Conservation (phyloP, 2,888 invertebrate species). For the Eilema depressum region DNA sequence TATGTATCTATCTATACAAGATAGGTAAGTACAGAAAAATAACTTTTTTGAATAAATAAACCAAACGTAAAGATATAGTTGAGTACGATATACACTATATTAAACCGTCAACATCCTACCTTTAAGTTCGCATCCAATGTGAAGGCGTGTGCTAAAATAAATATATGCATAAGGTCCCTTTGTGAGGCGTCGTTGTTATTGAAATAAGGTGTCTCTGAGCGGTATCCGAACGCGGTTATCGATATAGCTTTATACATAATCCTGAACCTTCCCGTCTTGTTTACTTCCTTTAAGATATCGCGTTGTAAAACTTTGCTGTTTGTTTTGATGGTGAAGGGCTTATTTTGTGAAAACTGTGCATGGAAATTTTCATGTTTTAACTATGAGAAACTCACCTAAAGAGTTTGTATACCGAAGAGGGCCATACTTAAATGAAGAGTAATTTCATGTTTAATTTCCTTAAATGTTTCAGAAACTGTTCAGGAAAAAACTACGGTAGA, state of each 20-base stretch:
- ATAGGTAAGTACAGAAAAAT: neutral
- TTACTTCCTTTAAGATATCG: slow-evolving; percentile 63
- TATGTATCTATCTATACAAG: neutral
- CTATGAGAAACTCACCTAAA: neutral
- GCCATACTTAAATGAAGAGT: too few species aligned
- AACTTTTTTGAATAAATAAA: slow-evolving; percentile 1
- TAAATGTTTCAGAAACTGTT: neutral
- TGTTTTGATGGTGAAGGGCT: slow-evolving; percentile 36
- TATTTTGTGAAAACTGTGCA: slow-evolving; percentile 10
- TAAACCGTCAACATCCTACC: slow-evolving; percentile 29
- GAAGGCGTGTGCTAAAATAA: slow-evolving; percentile 62
- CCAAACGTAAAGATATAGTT: neutral
- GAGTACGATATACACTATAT: slow-evolving; percentile 5
- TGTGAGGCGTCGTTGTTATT: slow-evolving; percentile 75
- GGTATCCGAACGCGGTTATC: slow-evolving; percentile 71
- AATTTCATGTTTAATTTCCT: too few species aligned
- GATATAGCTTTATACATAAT: slow-evolving; percentile 72
- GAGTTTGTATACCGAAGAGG: neutral
- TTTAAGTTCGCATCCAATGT: slow-evolving; percentile 40
- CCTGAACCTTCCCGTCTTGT: slow-evolving; percentile 61
- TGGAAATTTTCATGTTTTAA: neutral
- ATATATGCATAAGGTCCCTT: slow-evolving; percentile 67
- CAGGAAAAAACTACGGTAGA: neutral
- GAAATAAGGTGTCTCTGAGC: slow-evolving; percentile 73
- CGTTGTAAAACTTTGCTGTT: slow-evolving; percentile 52